Percentiles rank a stretch among this genome's conserved stretches.
phyloP scores from a whole-genome alignment of 2,888 invertebrate genomes.

The Lysandra bellargus region DNA sequence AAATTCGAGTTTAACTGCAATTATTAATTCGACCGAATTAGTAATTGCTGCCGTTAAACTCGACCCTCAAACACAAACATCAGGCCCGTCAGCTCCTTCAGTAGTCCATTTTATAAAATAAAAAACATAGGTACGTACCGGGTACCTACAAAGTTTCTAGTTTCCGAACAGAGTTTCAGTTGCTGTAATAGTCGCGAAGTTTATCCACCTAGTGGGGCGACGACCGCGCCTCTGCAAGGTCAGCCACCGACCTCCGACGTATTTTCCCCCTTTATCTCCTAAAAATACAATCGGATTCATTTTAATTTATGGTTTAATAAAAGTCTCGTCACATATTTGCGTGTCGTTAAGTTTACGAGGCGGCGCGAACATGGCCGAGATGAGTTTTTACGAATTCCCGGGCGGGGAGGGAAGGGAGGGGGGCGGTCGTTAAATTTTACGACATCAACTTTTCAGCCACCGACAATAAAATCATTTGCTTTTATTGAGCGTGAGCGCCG shows the following conservation, averaged over 20 bases:
- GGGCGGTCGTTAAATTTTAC: slow-evolving; percentile 59
- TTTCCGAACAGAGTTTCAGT: background rate
- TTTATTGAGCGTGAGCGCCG: slow-evolving; percentile 35
- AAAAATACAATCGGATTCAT: slow-evolving; percentile 2
- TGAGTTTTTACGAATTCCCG: slow-evolving; percentile 23
- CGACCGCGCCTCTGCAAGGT: background rate
- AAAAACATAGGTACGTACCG: background rate
- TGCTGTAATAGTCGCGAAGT: background rate
- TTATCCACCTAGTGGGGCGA: background rate
- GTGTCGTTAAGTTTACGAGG: slow-evolving; percentile 22
- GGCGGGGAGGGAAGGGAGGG: slow-evolving; percentile 4
- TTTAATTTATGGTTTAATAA: slow-evolving; percentile 16
- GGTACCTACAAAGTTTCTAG: background rate
- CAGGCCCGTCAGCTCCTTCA: too few relatives aligned
- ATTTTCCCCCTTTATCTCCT: background rate
- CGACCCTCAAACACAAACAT: too few relatives aligned
- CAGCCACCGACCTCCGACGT: background rate
- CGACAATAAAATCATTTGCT: slow-evolving; percentile 56
- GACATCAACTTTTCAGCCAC: slow-evolving; percentile 61
- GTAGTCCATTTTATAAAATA: background rate
- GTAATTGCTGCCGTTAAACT: too few relatives aligned
- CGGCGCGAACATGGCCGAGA: background rate
- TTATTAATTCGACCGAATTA: too few relatives aligned
- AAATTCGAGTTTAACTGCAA: too few relatives aligned
- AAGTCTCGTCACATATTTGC: slow-evolving; percentile 22